phyloP scores from a whole-genome alignment of 1,140 invertebrate genomes.

The Scaptomyza pallida region DNA sequence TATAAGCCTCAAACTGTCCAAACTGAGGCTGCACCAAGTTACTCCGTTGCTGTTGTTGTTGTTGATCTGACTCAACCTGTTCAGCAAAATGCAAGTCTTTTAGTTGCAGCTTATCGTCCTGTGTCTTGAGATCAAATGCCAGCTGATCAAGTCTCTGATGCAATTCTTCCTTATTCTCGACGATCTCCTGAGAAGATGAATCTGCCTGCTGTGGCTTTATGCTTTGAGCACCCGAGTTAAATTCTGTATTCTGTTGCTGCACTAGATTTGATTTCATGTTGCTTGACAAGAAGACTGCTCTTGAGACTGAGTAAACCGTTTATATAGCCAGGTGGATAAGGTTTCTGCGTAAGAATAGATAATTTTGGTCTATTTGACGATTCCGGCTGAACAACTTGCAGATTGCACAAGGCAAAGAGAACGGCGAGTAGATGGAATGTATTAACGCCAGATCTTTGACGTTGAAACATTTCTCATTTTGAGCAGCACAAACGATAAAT shows the following conservation, averaged over 20 bases:
- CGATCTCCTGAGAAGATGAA: not conserved
- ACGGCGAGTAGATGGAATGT: conserved; percentile 9
- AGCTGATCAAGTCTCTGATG: conserved; percentile 12
- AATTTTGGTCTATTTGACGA: too few relatives aligned
- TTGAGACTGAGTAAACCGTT: conserved; percentile 66
- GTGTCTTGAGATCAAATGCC: conserved; percentile 19
- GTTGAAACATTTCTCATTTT: conserved; percentile 59
- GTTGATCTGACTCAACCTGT: conserved; percentile 6
- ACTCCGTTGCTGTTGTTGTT: not conserved
- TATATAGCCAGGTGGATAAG: conserved; percentile 39
- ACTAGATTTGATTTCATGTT: not conserved
- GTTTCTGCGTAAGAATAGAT: not conserved
- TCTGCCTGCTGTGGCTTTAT: conserved; percentile 7
- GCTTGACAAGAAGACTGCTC: conserved; percentile 42
- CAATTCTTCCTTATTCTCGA: conserved; percentile 9
- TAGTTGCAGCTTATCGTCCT: conserved; percentile 14
- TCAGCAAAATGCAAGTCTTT: conserved; percentile 13
- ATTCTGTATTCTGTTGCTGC: not conserved
- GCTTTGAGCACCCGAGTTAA: not conserved
- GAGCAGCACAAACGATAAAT: conserved; percentile 19
- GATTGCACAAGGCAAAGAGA: conserved; percentile 6
- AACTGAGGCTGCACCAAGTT: not conserved
- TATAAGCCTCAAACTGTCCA: not conserved
- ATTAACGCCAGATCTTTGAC: conserved; percentile 19
- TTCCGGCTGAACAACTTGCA: conserved; percentile 6